These are phyloP conservation scores for Micromussa lordhowensis DNA, from an alignment of 92 coral and sea anemone genomes.

Conservation along the genomic window DNA sequence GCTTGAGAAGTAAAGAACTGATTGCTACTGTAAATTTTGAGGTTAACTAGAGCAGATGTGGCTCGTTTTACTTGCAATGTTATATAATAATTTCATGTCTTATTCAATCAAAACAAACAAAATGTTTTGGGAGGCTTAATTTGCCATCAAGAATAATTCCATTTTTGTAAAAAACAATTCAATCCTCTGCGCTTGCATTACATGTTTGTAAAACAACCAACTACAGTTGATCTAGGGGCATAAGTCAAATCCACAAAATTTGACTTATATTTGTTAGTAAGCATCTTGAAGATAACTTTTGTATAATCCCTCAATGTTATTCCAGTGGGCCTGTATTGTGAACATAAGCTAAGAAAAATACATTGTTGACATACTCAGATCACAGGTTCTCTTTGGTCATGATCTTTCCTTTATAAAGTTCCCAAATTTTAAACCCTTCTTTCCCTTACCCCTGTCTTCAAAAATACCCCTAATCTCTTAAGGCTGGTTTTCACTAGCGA, in stretches of 20 bases:
- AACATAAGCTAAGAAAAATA: not conserved
- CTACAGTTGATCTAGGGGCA: not conserved
- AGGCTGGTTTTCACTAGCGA: no score
- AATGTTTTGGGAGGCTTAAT: constrained; percentile 1
- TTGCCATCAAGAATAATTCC: not conserved
- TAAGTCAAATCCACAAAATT: constrained; percentile 7
- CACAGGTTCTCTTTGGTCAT: not conserved
- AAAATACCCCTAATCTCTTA: not conserved
- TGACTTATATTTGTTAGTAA: constrained; percentile 19
- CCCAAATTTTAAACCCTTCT: not conserved
- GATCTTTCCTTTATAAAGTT: not conserved
- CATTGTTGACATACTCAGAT: not conserved
- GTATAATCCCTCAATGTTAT: constrained; percentile 15
- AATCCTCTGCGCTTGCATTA: constrained; percentile 1
- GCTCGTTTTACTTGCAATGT: not conserved
- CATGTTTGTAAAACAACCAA: constrained; percentile 3
- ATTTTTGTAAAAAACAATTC: constrained; percentile 19
- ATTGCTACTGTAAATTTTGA: not conserved
- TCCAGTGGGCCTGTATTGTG: constrained; percentile 4
- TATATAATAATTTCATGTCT: not conserved
- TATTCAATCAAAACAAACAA: constrained; percentile 4
- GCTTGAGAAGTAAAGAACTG: not conserved
- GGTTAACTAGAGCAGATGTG: not conserved
- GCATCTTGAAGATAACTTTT: constrained; percentile 6
- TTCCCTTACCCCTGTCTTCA: not conserved